Percentiles rank a stretch among this genome's conserved stretches.
phyloP scores from a whole-genome alignment of 2,113 vertebrate genomes.

The Monopterus albus region DNA sequence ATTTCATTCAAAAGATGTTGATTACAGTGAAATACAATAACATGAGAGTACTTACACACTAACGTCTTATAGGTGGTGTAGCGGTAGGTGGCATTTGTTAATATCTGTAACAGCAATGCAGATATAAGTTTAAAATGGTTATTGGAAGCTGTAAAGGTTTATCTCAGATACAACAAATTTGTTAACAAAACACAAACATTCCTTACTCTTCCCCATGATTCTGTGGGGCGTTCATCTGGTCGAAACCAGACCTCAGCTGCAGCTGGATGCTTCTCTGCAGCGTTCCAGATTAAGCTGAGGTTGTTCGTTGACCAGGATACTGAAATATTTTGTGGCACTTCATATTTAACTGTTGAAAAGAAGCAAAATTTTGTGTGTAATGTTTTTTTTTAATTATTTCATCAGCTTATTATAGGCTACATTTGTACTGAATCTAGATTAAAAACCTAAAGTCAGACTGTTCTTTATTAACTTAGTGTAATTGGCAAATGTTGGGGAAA shows the following conservation, averaged over 20 bases:
- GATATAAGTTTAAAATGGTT: background rate
- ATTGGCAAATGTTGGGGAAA: no score
- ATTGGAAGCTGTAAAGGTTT: background rate
- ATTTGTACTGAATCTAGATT: no score
- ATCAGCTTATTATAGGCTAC: no score
- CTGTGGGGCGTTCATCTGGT: background rate
- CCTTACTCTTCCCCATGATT: conserved; percentile 63
- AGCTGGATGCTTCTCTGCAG: conserved; percentile 14
- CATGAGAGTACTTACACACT: conserved; percentile 45
- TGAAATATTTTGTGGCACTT: conserved; percentile 48
- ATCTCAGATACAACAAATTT: background rate
- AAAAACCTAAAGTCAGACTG: no score
- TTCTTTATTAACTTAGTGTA: no score
- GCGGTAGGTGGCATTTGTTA: conserved; percentile 13
- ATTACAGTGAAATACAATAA: no score
- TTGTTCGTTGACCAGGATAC: conserved; percentile 51
- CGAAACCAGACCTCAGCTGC: conserved; percentile 57
- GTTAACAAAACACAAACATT: background rate
- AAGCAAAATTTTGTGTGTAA: background rate
- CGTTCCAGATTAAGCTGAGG: conserved; percentile 59
- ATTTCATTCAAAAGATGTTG: no score
- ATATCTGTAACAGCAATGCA: conserved; percentile 33
- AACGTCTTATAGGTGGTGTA: background rate
- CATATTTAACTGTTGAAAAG: conserved; percentile 70
- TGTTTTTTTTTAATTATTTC: background rate